These are phyloP conservation scores for Alectura lathami DNA, from an alignment of 2,113 vertebrate species.

Conservation along the genomic window DNA sequence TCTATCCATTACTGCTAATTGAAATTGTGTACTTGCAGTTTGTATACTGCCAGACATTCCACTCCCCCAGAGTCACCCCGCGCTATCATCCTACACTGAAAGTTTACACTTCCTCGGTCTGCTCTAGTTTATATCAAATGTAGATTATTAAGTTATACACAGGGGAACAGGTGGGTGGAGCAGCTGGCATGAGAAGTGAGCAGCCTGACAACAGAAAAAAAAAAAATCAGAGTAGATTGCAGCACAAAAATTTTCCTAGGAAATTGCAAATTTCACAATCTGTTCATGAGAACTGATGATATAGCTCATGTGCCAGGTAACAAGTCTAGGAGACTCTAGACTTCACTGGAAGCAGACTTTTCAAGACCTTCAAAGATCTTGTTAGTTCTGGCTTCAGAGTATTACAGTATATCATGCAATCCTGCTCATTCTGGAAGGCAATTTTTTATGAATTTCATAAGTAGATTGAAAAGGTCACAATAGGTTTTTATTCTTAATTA, in stretches of 20 bases:
- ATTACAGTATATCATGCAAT: conserved; percentile 31
- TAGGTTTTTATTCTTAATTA: conserved; percentile 54
- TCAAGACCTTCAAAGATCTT: conserved; percentile 67
- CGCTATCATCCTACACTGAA: conserved; percentile 59
- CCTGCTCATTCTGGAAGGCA: conserved; percentile 47
- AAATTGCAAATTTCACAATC: conserved; percentile 72
- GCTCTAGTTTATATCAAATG: conserved; percentile 74
- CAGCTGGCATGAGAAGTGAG: conserved; percentile 81
- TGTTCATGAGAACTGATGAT: conserved; percentile 59
- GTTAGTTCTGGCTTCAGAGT: conserved; percentile 60
- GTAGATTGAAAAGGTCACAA: conserved; percentile 63
- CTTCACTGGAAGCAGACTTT: conserved; percentile 41
- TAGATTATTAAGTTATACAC: conserved; percentile 69
- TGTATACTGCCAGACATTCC: conserved; percentile 55
- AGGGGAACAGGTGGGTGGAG: conserved; percentile 74
- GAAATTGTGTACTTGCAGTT: conserved; percentile 35
- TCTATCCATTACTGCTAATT: conserved; percentile 42
- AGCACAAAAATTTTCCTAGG: conserved; percentile 66
- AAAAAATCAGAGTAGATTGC: conserved; percentile 59
- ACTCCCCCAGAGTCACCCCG: conserved; percentile 48
- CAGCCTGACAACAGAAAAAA: conserved; percentile 73
- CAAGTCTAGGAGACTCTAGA: conserved; percentile 63
- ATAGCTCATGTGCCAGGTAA: conserved; percentile 53
- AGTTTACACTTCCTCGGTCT: conserved; percentile 56
- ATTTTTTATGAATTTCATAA: conserved; percentile 47